Conservation (phyloP, 2,113 vertebrate genomes). For the Columba janthina region DNA sequence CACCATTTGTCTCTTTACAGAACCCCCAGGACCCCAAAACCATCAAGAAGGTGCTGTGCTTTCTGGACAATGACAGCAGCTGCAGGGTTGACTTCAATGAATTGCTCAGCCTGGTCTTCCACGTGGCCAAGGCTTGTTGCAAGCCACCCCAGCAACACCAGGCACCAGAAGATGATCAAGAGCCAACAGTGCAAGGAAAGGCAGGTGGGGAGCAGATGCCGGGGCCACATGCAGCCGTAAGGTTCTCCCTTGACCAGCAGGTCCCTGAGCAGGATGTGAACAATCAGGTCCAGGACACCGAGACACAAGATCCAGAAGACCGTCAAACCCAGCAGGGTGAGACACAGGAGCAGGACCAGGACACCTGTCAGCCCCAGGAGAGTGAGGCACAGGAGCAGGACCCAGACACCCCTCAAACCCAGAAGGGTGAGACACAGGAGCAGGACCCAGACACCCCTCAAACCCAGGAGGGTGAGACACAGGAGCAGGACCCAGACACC, state of each 20-base stretch:
- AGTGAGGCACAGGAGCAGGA: background rate
- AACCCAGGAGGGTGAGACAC: background rate
- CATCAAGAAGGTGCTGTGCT: constrained; percentile 37
- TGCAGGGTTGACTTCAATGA: constrained; percentile 61
- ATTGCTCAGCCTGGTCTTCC: constrained; percentile 67
- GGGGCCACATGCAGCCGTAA: accelerated
- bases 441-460: accelerated
- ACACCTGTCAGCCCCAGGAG: accelerated
- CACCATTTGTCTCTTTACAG: background rate
- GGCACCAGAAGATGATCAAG: background rate
- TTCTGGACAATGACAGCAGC: constrained; percentile 52
- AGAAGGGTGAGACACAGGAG: background rate
- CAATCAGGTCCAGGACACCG: background rate
- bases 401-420: background rate
- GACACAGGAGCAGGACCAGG: background rate
- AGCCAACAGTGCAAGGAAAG: background rate
- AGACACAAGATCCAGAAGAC: background rate
- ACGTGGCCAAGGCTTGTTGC: constrained; percentile 63
- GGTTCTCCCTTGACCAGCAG: background rate
- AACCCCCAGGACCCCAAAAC: constrained; percentile 54
- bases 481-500: background rate
- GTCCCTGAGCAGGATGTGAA: background rate
- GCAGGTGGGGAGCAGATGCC: accelerated
- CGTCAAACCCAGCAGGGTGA: background rate
- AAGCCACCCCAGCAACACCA: constrained; percentile 8